These are phyloP conservation scores for Lepidocolaptes lacrymiger DNA, from an alignment of 2,797 vertebrate genomes.

Conservation along the genomic window DNA sequence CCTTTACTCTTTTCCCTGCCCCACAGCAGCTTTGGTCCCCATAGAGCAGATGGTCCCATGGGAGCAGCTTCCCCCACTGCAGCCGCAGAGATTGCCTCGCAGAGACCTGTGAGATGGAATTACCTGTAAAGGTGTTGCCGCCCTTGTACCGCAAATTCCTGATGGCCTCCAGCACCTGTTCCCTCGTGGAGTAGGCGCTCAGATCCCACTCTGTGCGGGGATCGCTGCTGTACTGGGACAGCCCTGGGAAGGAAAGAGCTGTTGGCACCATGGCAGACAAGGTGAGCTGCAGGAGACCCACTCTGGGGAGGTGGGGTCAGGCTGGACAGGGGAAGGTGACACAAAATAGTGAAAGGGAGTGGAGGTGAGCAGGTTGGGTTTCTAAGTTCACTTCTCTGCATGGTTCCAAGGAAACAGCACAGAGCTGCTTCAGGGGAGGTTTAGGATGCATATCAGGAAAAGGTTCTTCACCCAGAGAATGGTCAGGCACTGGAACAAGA, in stretches of 20 bases:
- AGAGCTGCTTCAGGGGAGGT: too few species aligned
- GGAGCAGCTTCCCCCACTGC: neutral
- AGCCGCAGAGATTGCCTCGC: neutral
- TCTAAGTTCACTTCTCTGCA: neutral
- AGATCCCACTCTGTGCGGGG: slow-evolving; percentile 94
- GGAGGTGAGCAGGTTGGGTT: neutral
- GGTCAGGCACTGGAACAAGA: neutral
- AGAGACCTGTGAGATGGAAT: neutral
- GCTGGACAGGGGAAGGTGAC: too few species aligned
- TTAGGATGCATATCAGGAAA: neutral
- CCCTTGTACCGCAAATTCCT: slow-evolving; percentile 88
- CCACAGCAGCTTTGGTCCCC: neutral
- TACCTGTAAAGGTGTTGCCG: slow-evolving; percentile 95
- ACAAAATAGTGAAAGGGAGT: neutral
- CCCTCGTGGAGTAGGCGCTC: slow-evolving; percentile 82
- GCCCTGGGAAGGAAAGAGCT: slow-evolving; percentile 73
- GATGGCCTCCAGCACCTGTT: slow-evolving; percentile 86
- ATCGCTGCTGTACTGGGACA: slow-evolving; percentile 94
- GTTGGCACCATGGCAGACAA: fast-evolving
- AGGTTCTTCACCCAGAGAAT: neutral
- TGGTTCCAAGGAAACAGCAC: neutral
- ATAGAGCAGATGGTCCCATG: fast-evolving
- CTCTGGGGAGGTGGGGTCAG: fast-evolving
- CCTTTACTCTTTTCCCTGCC: neutral
- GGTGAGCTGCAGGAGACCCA: neutral